Base-by-base conservation (phyloP, 2,888 invertebrate genomes). In the Aleiodes leptofemur region DNA sequence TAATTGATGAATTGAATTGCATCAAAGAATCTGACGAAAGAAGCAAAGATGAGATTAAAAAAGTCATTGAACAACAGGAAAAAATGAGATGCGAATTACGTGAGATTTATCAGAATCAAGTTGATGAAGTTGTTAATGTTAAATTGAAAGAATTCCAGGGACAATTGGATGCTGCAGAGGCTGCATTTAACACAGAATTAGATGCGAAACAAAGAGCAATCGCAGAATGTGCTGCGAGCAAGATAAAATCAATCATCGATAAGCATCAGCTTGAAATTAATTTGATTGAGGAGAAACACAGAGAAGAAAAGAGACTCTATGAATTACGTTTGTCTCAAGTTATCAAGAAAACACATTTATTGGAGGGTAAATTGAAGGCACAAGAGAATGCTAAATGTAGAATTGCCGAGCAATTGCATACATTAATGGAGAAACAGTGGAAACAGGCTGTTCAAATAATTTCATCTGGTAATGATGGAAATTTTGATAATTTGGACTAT, bases 361-460 rank as follows among this genome's bases (percentile, higher is more conserved):
- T 95, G 6, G 94, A 95, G 88, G 90, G 91, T 9, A 92, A 92
- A 83, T 85, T 92, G 43, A 89, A 89, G 68, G 87, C 89, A 4
- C 90, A 91, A 73, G 90, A 91, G 8, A 87, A 90, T 23, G 90
- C 91, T 3, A 93, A 94, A 84, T 92, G 93, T 0, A 92, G 94
- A 83, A 91, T 96, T 59, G 95, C 95, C 1, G 92, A 94, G 74
- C 94, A 95, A 85, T 90, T 96, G 77, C 95, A 96, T 87, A 91
- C 91, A 77, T 93, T 95, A 0, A 95, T 96, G 95, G 94, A 96
- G 89, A 91, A 92, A 8, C 96, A 96, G 86, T 96, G 95, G 95
- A 91, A 93, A 51, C 95, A 96, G 86, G 95, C 95, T 1, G 88
- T 96, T 50, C 92, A 91, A 81, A 94, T 95, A 76, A 92, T 95